Evolutionary conservation across 2,113 vertebrate species (phyloP).

Genomic region (Xerus inauris): DNA sequence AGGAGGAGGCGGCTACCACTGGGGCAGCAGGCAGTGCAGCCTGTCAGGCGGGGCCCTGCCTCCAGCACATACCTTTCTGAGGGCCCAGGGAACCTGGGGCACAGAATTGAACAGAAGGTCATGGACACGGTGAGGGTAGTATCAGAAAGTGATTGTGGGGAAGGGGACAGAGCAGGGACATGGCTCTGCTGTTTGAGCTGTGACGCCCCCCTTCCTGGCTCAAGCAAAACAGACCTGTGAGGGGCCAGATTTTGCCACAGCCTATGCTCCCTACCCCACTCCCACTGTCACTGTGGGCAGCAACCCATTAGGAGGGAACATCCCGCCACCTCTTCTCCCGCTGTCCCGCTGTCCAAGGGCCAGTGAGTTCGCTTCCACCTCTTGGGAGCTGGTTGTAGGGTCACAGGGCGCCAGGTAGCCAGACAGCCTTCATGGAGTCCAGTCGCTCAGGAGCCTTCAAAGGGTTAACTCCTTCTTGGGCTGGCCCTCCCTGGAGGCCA

Average conservation of each 20-base stretch:
- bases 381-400: fast-evolving
- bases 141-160: background rate
- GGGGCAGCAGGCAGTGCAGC: fast-evolving
- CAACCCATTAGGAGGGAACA: background rate
- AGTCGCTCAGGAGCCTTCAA: background rate
- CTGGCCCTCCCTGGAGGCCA: background rate
- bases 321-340: background rate
- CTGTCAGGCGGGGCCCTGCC: background rate
- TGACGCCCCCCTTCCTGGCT: background rate
- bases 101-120: background rate
- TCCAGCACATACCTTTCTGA: background rate
- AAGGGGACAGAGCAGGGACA: too few relatives aligned
- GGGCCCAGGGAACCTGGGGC: background rate
- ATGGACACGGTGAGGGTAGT: background rate
- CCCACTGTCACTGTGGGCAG: background rate
- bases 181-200: background rate
- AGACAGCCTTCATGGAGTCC: background rate
- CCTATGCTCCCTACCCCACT: background rate
- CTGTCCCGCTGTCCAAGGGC: background rate
- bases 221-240: background rate
- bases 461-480: background rate
- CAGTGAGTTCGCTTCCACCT: background rate
- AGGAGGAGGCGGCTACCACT: background rate
- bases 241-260: background rate
- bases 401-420: fast-evolving